These are phyloP conservation scores for Chionoecetes opilio DNA, from an alignment of 1,140 invertebrate species.

Conservation along the genomic window DNA sequence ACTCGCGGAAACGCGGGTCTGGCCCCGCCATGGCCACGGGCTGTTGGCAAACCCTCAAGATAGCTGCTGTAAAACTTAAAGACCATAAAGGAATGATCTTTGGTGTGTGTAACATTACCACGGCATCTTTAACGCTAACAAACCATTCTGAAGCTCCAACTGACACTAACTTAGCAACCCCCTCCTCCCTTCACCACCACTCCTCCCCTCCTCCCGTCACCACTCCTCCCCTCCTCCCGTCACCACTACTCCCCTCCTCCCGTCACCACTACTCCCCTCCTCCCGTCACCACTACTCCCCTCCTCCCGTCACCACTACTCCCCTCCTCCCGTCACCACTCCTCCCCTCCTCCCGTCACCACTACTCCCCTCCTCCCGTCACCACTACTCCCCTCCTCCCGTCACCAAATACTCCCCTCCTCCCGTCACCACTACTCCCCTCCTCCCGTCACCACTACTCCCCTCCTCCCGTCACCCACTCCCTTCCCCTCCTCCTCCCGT, in stretches of 20 bases:
- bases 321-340: no score
- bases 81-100: slow-evolving; percentile 20
- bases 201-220: neutral
- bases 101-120: neutral
- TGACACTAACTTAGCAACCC: neutral
- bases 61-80: neutral
- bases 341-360: no score
- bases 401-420: no score
- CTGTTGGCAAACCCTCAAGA: neutral
- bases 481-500: no score
- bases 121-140: slow-evolving; percentile 17
- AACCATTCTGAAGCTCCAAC: neutral
- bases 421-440: no score
- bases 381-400: no score
- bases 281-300: no score
- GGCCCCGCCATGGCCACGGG: neutral
- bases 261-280: no score
- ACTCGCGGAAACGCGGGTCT: neutral
- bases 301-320: no score
- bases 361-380: no score
- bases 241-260: neutral
- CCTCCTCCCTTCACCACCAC: neutral
- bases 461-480: no score
- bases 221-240: neutral
- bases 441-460: no score